These are phyloP conservation scores for Heteromurus nitidus DNA, from an alignment of 2,888 invertebrate genomes.

Conservation along the genomic window DNA sequence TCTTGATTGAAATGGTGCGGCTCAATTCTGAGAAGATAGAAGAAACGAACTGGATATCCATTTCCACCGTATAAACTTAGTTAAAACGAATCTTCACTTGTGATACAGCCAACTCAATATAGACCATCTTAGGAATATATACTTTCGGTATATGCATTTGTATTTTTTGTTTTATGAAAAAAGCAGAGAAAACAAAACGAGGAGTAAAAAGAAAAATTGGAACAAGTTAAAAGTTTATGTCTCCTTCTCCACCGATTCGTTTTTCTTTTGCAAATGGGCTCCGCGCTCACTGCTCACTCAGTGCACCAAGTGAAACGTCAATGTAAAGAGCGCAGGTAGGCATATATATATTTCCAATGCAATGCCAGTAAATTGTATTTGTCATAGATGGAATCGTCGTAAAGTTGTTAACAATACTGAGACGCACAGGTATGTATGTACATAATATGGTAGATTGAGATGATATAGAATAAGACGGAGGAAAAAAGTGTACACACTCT, in stretches of 20 bases:
- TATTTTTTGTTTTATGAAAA: slow-evolving; percentile 33
- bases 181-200: slow-evolving; percentile 43
- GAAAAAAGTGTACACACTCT: no score
- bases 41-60: not conserved
- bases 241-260: not conserved
- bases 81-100: no score
- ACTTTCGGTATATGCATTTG: no score
- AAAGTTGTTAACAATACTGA: slow-evolving; percentile 28
- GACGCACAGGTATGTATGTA: slow-evolving; percentile 4
- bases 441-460: no score
- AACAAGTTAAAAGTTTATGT: slow-evolving; percentile 46
- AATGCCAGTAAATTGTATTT: slow-evolving; percentile 51
- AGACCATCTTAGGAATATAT: no score
- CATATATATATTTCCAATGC: slow-evolving; percentile 11
- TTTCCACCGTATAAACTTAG: no score
- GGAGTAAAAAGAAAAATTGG: slow-evolving; percentile 29
- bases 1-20: slow-evolving; percentile 53
- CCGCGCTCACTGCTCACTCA: no score
- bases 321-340: not conserved
- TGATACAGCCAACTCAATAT: no score
- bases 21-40: slow-evolving; percentile 23
- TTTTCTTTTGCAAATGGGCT: not conserved
- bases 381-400: slow-evolving; percentile 14
- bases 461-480: no score
- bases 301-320: not conserved